These are phyloP conservation scores for Dicranocentrus wangi DNA, from an alignment of 2,888 invertebrate genomes.

Conservation along the genomic window DNA sequence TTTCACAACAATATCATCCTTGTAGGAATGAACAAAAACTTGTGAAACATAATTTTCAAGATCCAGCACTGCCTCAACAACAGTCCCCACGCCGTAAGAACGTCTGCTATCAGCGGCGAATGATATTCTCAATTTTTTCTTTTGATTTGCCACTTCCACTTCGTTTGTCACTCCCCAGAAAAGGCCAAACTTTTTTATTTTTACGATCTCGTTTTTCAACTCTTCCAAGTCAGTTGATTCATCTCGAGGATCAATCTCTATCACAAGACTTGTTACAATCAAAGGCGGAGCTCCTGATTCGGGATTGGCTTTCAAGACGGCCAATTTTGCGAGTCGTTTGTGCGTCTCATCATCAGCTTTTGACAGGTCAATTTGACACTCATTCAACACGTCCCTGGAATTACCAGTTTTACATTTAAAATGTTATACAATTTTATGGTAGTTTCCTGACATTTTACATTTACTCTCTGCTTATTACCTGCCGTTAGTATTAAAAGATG, in stretches of 20 bases:
- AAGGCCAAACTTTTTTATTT: constrained; percentile 55
- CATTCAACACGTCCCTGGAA: constrained; percentile 36
- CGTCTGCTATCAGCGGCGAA: constrained; percentile 58
- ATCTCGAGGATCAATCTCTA: constrained; percentile 47
- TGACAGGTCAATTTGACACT: constrained; percentile 52
- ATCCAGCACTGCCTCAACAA: constrained; percentile 58
- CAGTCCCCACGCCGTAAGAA: constrained; percentile 62
- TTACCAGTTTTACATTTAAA: not conserved
- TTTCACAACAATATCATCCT: constrained; percentile 53
- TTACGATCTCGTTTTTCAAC: constrained; percentile 47
- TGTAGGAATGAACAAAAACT: constrained; percentile 50
- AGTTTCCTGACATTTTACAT: not conserved
- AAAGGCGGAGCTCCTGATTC: constrained; percentile 12
- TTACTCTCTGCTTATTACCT: constrained; percentile 24
- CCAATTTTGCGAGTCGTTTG: constrained; percentile 53
- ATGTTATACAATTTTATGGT: not conserved
- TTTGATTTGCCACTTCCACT: not conserved
- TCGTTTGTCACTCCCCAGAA: constrained; percentile 55
- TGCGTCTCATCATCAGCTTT: constrained; percentile 53
- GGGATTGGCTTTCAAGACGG: constrained; percentile 39
- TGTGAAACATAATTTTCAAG: constrained; percentile 41
- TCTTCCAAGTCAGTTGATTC: constrained; percentile 46
- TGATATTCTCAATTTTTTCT: constrained; percentile 50
- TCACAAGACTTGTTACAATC: constrained; percentile 53
- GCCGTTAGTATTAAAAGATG: constrained; percentile 32